phyloP scores from a whole-genome alignment of 2,888 invertebrate species.

The Eledona agricola region DNA sequence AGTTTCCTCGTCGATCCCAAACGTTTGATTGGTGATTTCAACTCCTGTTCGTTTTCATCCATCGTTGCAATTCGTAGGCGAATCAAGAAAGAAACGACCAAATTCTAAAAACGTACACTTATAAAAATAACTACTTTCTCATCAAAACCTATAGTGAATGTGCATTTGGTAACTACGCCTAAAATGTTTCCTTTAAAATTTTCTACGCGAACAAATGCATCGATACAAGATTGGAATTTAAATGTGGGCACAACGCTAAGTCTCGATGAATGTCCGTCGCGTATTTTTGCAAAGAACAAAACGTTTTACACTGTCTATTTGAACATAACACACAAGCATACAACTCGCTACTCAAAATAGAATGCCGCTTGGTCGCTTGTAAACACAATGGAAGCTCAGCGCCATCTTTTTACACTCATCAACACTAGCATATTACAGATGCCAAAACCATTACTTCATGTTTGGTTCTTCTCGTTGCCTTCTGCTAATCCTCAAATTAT shows the following conservation, averaged over 20 bases:
- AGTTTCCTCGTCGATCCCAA: conserved; percentile 84
- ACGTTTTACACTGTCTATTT: conserved; percentile 30
- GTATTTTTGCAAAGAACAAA: conserved; percentile 26
- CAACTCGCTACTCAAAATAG: conserved; percentile 32
- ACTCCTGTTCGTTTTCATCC: conserved; percentile 79
- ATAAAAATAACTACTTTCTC: conserved; percentile 38
- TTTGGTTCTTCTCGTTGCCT: too few relatives aligned
- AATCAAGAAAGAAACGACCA: conserved; percentile 33
- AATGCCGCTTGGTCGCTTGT: conserved; percentile 25
- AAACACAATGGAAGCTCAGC: conserved; percentile 3
- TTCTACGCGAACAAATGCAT: conserved; percentile 6
- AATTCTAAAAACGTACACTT: conserved; percentile 35
- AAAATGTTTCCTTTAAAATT: conserved; percentile 5
- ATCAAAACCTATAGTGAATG: conserved; percentile 15
- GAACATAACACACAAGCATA: conserved; percentile 21
- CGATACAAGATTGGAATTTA: conserved; percentile 5
- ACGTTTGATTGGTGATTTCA: conserved; percentile 81
- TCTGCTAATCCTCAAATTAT: too few relatives aligned
- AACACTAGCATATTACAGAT: too few relatives aligned
- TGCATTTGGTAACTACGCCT: conserved; percentile 15
- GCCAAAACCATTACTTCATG: too few relatives aligned
- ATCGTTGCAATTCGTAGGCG: conserved; percentile 56
- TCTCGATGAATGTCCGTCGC: conserved; percentile 18
- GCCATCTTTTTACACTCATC: conserved; percentile 16
- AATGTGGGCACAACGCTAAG: conserved; percentile 5